A percentile compares a stretch with the other conserved stretches of the same genome.
phyloP scores from a whole-genome alignment of 2,888 invertebrate genomes.

The Drosophila anomalata region DNA sequence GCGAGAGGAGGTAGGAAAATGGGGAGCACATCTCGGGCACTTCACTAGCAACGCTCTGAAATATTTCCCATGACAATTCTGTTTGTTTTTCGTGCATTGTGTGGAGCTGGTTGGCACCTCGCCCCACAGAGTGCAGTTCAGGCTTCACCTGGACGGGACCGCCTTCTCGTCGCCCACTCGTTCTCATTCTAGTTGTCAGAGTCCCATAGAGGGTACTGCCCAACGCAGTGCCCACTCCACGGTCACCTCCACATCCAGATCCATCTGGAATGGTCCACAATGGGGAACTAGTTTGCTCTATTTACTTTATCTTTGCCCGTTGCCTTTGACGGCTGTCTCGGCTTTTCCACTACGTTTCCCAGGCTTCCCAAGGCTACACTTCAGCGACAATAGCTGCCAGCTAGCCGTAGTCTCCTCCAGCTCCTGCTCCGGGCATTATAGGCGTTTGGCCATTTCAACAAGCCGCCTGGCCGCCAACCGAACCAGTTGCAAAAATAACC shows the following conservation, averaged over 20 bases:
- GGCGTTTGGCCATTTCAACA: conserved; percentile 24
- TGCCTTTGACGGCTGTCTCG: conserved; percentile 39
- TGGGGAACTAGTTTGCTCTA: conserved; percentile 54
- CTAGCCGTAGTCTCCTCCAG: conserved; percentile 25
- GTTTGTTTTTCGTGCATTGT: conserved; percentile 79
- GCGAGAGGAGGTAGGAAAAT: conserved; percentile 11
- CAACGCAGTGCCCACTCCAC: conserved; percentile 18
- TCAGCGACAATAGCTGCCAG: conserved; percentile 27
- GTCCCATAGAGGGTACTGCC: conserved; percentile 14
- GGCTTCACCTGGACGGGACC: conserved; percentile 35
- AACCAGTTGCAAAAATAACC: conserved; percentile 52
- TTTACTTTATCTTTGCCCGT: conserved; percentile 67
- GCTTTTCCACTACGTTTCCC: conserved; percentile 50
- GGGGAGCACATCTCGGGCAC: conserved; percentile 39
- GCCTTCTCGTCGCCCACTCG: conserved; percentile 71
- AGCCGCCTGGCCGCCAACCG: conserved; percentile 33
- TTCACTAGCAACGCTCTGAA: conserved; percentile 60
- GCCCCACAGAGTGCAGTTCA: conserved; percentile 16
- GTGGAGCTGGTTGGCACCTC: conserved; percentile 65
- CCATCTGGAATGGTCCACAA: conserved; percentile 36
- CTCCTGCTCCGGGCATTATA: conserved; percentile 13
- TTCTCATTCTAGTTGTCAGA: conserved; percentile 44
- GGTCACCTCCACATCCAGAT: conserved; percentile 5
- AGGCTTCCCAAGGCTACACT: conserved; percentile 14
- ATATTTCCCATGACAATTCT: conserved; percentile 80